Evolutionary conservation across 2,113 vertebrate species (phyloP).

Genomic region (Coturnix japonica): DNA sequence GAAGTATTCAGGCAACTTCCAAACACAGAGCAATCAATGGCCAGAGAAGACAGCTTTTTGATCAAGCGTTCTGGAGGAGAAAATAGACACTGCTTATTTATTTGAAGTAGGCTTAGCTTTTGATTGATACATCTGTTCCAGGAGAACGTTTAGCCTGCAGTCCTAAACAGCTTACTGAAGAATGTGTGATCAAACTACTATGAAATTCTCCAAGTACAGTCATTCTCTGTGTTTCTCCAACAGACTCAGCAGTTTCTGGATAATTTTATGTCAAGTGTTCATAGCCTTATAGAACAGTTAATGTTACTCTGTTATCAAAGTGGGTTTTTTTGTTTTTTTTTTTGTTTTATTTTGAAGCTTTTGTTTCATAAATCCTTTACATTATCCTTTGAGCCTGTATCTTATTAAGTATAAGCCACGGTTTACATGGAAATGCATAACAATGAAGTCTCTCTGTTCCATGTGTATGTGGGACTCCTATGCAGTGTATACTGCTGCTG

Average conservation of each 20-base stretch:
- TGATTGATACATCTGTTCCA: conserved; percentile 29
- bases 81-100: conserved; percentile 21
- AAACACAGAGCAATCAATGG: background rate
- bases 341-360: background rate
- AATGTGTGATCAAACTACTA: conserved; percentile 29
- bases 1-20: background rate
- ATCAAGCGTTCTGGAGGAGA: conserved; percentile 9
- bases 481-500: background rate
- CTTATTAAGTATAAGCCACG: conserved; percentile 5
- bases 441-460: background rate
- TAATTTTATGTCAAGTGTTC: conserved; percentile 32
- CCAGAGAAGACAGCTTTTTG: conserved; percentile 30
- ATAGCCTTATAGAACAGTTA: conserved; percentile 20
- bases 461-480: background rate
- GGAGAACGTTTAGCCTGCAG: conserved; percentile 22
- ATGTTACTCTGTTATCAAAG: conserved; percentile 30
- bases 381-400: conserved; percentile 25
- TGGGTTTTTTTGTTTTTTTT: background rate
- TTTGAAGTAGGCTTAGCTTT: conserved; percentile 53
- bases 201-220: conserved; percentile 17
- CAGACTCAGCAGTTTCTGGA: background rate
- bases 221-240: background rate
- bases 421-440: conserved; percentile 46
- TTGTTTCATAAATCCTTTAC: background rate
- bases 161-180: conserved; percentile 26